phyloP scores from a whole-genome alignment of 2,888 invertebrate genomes.

The Ferrisia virgata region DNA sequence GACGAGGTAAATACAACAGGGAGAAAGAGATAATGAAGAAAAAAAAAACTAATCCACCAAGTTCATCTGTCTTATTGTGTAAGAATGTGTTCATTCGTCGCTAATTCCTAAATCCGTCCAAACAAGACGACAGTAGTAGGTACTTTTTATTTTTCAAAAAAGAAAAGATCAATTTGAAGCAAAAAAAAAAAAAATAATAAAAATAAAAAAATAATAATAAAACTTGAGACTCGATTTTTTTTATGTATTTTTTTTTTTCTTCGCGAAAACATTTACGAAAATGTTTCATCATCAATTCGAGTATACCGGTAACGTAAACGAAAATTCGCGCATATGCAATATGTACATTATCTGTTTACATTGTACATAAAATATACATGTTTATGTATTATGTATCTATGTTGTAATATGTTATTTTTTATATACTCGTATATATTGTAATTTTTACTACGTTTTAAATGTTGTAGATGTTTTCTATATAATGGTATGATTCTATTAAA shows the following conservation, averaged over 20 bases:
- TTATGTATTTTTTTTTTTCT: neutral
- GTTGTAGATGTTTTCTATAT: slow-evolving; percentile 31
- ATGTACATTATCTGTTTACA: neutral
- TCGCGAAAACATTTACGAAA: slow-evolving; percentile 17
- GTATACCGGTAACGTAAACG: neutral
- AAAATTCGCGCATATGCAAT: neutral
- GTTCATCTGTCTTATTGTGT: neutral
- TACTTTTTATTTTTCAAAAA: neutral
- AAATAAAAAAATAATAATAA: too few relatives aligned
- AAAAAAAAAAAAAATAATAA: too few relatives aligned
- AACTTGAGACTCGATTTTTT: neutral
- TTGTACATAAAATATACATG: neutral
- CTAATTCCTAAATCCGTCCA: slow-evolving; percentile 20
- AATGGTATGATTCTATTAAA: slow-evolving; percentile 4
- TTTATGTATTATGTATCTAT: neutral
- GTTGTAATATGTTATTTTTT: slow-evolving; percentile 16
- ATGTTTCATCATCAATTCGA: neutral
- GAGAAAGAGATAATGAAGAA: neutral
- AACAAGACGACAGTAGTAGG: neutral
- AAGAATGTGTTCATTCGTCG: slow-evolving; percentile 8
- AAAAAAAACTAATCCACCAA: neutral
- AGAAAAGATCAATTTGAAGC: neutral
- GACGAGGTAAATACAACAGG: neutral
- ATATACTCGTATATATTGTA: neutral
- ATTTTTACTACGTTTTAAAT: slow-evolving; percentile 23